Conservation (phyloP, 1,140 invertebrate species). For the Pomacea maculata region DNA sequence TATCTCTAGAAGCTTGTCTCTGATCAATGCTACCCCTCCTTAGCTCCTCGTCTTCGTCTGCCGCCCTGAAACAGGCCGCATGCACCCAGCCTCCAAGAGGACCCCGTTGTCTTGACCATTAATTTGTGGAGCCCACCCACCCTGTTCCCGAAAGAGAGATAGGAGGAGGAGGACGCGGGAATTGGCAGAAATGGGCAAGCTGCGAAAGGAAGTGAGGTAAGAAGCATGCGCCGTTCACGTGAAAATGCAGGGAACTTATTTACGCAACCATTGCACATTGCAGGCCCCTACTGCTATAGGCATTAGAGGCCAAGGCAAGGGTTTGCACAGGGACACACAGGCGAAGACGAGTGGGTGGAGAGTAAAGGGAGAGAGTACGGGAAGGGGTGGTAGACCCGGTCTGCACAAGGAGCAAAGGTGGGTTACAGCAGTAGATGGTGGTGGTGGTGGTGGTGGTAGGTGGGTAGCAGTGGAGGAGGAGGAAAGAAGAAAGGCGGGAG, state of each 20-base stretch:
- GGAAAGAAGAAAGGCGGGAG: neutral
- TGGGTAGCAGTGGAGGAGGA: neutral
- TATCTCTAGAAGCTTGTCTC: too few species aligned
- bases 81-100: too few species aligned
- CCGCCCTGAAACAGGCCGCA: too few species aligned
- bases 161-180: neutral
- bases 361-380: neutral
- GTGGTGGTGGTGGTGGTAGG: neutral
- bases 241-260: constrained; percentile 2
- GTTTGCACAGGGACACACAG: neutral
- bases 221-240: neutral
- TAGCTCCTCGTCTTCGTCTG: too few species aligned
- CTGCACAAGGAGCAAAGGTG: constrained; percentile 4
- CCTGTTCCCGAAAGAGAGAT: too few species aligned
- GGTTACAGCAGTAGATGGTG: neutral
- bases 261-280: constrained; percentile 7
- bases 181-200: neutral
- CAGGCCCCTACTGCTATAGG: neutral
- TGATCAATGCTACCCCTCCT: too few species aligned
- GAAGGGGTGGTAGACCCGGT: neutral
- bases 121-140: neutral
- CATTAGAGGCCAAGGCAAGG: neutral
- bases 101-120: neutral
- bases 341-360: neutral
- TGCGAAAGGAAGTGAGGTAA: neutral